Conservation (phyloP, 1,140 invertebrate species). For the Dreissena polymorpha region DNA sequence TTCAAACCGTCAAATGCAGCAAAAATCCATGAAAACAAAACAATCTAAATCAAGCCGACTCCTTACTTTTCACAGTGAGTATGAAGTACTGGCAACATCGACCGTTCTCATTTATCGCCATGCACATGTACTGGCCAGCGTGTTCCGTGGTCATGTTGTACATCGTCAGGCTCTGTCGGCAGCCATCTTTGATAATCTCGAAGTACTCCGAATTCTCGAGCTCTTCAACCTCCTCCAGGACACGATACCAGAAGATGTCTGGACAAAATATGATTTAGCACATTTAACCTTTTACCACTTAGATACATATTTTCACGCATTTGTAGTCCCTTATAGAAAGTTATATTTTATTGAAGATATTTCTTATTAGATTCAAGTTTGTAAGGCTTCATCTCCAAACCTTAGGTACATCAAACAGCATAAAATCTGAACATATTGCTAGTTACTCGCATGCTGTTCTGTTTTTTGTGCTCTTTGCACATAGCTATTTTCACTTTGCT, state of each 20-base stretch:
- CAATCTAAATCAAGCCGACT: too few species aligned
- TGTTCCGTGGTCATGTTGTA: slow-evolving; percentile 64
- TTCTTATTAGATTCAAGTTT: too few species aligned
- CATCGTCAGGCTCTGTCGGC: slow-evolving; percentile 66
- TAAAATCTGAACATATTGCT: too few species aligned
- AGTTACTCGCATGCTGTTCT: too few species aligned
- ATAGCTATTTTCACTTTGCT: too few species aligned
- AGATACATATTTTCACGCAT: too few species aligned
- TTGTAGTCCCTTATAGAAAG: too few species aligned
- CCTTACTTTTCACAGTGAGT: slow-evolving; percentile 74
- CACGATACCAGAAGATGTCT: slow-evolving; percentile 78
- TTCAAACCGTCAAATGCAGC: not conserved
- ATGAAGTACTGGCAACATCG: slow-evolving; percentile 72
- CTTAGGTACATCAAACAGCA: too few species aligned
- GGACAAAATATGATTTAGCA: slow-evolving; percentile 29
- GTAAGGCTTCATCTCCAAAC: too few species aligned
- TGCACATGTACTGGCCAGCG: slow-evolving; percentile 75
- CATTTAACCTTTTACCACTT: not conserved
- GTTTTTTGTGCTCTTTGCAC: too few species aligned
- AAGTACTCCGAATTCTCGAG: slow-evolving; percentile 74
- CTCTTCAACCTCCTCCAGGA: slow-evolving; percentile 68
- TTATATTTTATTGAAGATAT: too few species aligned
- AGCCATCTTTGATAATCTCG: slow-evolving; percentile 67
- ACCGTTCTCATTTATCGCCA: slow-evolving; percentile 71
- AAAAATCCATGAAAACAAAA: too few species aligned